phyloP scores from a whole-genome alignment of 2,888 invertebrate species.

The Furcula furcula region DNA sequence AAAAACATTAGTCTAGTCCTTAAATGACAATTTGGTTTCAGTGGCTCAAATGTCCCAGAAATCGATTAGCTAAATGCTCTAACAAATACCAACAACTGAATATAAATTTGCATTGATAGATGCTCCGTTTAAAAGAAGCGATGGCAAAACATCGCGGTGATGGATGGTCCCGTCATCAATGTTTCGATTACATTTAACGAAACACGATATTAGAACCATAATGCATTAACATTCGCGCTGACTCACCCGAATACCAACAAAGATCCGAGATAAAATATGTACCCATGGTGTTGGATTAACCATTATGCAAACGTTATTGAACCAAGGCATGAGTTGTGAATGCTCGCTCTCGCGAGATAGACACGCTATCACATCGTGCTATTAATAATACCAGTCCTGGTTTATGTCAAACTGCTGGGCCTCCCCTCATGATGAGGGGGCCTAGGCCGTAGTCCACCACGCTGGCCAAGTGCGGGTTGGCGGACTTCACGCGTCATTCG shows the following conservation, averaged over 20 bases:
- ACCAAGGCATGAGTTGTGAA: slow-evolving; percentile 22
- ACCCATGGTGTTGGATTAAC: slow-evolving; percentile 33
- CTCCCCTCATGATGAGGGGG: too few relatives aligned
- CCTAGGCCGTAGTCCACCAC: too few relatives aligned
- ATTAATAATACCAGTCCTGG: too few relatives aligned
- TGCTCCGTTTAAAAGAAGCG: slow-evolving; percentile 57
- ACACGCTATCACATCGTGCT: too few relatives aligned
- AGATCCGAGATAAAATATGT: slow-evolving; percentile 42
- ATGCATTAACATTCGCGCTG: slow-evolving; percentile 74
- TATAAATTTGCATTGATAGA: slow-evolving; percentile 63
- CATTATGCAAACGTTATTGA: slow-evolving; percentile 17
- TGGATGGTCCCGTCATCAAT: slow-evolving; percentile 56
- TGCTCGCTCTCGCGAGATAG: too few relatives aligned
- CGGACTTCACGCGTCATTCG: too few relatives aligned
- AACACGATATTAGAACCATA: slow-evolving; percentile 65
- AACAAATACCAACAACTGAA: slow-evolving; percentile 35
- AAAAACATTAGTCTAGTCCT: not conserved
- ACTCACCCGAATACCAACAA: slow-evolving; percentile 50
- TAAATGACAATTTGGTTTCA: slow-evolving; percentile 7
- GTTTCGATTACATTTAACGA: slow-evolving; percentile 66
- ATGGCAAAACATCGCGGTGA: slow-evolving; percentile 57
- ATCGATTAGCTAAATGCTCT: slow-evolving; percentile 25
- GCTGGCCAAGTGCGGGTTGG: too few relatives aligned
- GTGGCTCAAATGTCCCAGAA: slow-evolving; percentile 21
- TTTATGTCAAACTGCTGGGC: too few relatives aligned